Evolutionary conservation across 2,113 vertebrate genomes (phyloP).

Genomic region (Scomber colias): DNA sequence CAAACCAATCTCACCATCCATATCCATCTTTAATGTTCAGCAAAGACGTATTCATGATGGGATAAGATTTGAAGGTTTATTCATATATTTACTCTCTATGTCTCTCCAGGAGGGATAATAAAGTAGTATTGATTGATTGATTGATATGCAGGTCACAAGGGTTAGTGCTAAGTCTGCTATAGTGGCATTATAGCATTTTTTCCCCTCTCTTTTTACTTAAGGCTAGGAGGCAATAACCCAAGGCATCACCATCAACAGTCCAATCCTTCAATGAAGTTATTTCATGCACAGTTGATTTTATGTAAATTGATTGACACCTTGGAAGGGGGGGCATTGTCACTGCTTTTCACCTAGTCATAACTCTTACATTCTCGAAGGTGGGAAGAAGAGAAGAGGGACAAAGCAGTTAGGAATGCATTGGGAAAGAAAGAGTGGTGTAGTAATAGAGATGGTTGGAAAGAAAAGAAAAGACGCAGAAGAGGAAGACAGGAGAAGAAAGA

Average conservation of each 20-base stretch:
- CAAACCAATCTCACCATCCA: slow-evolving; percentile 31
- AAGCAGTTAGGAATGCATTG: slow-evolving; percentile 50
- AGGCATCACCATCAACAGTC: slow-evolving; percentile 78
- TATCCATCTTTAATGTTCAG: slow-evolving; percentile 57
- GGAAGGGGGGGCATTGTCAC: slow-evolving; percentile 66
- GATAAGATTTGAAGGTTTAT: slow-evolving; percentile 69
- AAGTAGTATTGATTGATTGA: slow-evolving; percentile 81
- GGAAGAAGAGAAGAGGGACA: slow-evolving; percentile 54
- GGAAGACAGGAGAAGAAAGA: not conserved
- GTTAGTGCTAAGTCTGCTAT: slow-evolving; percentile 80
- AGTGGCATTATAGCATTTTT: slow-evolving; percentile 75
- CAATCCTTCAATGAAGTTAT: slow-evolving; percentile 87
- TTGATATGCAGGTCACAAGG: slow-evolving; percentile 75
- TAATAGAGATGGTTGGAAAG: not conserved
- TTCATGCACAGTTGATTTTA: slow-evolving; percentile 93
- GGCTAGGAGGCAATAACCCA: slow-evolving; percentile 77
- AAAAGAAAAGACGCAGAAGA: not conserved
- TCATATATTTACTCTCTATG: slow-evolving; percentile 65
- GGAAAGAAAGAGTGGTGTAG: slow-evolving; percentile 61
- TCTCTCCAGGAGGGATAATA: slow-evolving; percentile 67
- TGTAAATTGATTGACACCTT: slow-evolving; percentile 95
- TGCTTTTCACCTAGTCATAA: slow-evolving; percentile 89
- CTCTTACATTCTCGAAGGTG: slow-evolving; percentile 83
- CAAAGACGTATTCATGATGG: slow-evolving; percentile 57
- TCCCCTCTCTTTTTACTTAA: slow-evolving; percentile 72